phyloP scores from a whole-genome alignment of 2,888 invertebrate genomes.

The Papilio elwesi region DNA sequence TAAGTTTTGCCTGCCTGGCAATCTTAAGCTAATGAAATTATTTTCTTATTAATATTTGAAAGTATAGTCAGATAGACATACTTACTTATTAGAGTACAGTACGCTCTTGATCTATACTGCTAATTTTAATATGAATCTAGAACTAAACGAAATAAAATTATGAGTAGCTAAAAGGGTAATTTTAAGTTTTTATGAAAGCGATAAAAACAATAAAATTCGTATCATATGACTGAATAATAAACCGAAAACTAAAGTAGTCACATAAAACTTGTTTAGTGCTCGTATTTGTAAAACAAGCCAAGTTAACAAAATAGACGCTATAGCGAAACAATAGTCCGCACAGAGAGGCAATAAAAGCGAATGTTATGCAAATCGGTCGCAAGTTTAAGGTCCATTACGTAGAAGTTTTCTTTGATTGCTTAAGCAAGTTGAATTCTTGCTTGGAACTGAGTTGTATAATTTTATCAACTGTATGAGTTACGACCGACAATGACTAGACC shows the following conservation, averaged over 20 bases:
- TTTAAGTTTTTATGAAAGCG: constrained; percentile 9
- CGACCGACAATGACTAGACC: not conserved
- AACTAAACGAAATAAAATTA: constrained; percentile 1
- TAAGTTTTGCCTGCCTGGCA: too few relatives aligned
- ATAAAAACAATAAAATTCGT: constrained; percentile 28
- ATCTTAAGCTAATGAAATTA: too few relatives aligned
- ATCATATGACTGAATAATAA: constrained; percentile 37
- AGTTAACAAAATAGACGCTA: constrained; percentile 41
- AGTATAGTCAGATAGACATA: too few relatives aligned
- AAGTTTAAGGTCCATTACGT: constrained; percentile 44
- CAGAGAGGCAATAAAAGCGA: constrained; percentile 44
- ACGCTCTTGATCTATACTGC: too few relatives aligned
- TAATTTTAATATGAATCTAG: too few relatives aligned
- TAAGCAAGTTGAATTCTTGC: constrained; percentile 53
- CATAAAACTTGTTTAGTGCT: constrained; percentile 39
- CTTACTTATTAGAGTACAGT: too few relatives aligned
- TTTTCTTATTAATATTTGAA: too few relatives aligned
- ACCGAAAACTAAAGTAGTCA: constrained; percentile 34
- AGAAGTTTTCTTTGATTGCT: constrained; percentile 61
- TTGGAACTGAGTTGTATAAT: constrained; percentile 60
- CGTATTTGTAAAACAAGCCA: constrained; percentile 35
- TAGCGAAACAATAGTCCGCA: constrained; percentile 43
- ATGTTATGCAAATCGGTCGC: constrained; percentile 46
- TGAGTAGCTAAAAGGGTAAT: not conserved
- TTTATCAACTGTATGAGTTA: constrained; percentile 53